Conservation (phyloP, 2,888 invertebrate species). For the Apamea epomidion region DNA sequence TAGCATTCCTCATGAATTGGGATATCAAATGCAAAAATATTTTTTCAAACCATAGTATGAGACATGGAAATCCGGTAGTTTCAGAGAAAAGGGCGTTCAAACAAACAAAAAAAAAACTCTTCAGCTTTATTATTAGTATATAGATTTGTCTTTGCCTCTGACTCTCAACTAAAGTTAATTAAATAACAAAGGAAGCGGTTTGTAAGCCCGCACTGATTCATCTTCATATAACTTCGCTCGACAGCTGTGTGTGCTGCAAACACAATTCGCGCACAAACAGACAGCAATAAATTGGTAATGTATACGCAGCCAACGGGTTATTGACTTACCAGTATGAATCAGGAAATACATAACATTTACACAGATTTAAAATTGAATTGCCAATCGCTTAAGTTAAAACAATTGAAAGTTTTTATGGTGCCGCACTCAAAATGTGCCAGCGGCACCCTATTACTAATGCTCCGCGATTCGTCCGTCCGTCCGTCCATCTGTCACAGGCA, state of each 20-base stretch:
- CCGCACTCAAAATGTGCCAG: not conserved
- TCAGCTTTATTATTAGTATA: no score
- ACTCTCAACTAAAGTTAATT: not conserved
- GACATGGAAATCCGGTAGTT: no score
- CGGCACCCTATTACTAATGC: not conserved
- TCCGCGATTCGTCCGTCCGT: not conserved
- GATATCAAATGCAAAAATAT: no score
- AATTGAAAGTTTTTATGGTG: not conserved
- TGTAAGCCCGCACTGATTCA: not conserved
- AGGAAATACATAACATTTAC: conserved; percentile 17
- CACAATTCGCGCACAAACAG: conserved; percentile 26
- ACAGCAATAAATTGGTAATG: conserved; percentile 18
- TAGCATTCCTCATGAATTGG: no score
- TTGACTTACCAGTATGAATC: conserved; percentile 26
- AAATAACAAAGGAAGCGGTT: not conserved
- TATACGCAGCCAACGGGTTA: conserved; percentile 3
- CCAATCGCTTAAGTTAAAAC: conserved; percentile 14
- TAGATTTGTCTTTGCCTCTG: no score
- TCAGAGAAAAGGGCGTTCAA: no score
- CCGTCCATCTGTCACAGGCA: not conserved
- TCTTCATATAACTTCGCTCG: not conserved
- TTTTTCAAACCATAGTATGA: no score
- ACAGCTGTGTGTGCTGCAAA: conserved; percentile 17
- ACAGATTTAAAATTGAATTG: conserved; percentile 10
- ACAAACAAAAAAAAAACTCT: no score